A percentile compares a stretch with the other conserved stretches of the same genome.
Evolutionary conservation across 2,888 invertebrate genomes (phyloP).

Genomic region (Tenthredo distinguenda): DNA sequence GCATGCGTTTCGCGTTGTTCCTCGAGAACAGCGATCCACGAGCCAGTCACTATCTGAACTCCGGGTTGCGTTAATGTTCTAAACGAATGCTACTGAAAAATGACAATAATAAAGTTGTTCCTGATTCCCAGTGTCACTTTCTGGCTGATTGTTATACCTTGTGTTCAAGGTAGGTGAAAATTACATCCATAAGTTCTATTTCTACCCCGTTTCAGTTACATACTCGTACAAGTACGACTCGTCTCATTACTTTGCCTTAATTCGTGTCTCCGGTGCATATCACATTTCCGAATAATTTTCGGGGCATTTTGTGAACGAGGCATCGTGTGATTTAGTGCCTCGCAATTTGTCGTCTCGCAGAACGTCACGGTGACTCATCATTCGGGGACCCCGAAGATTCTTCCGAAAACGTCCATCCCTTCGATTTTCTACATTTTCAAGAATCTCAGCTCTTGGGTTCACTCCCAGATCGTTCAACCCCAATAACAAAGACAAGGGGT

Average conservation of each 20-base stretch:
- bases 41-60: conserved; percentile 74
- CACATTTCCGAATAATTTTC: neutral
- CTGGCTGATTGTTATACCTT: conserved; percentile 34
- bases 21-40: conserved; percentile 68
- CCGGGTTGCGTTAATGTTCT: conserved; percentile 69
- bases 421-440: neutral
- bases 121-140: conserved; percentile 44
- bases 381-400: neutral
- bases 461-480: conserved; percentile 7
- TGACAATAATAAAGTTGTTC: conserved; percentile 46
- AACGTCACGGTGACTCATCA: neutral
- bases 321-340: neutral
- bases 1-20: conserved; percentile 75
- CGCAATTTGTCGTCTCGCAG: neutral
- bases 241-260: neutral
- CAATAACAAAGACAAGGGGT: conserved; percentile 18
- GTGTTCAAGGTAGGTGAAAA: conserved; percentile 32
- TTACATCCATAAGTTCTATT: neutral
- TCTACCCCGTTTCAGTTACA: neutral
- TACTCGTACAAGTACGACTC: neutral
- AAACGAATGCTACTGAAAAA: conserved; percentile 45
- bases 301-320: neutral
- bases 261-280: neutral
- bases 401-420: neutral
- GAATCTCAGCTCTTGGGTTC: neutral